Percentiles rank a stretch among this genome's conserved stretches.
These are phyloP conservation scores for Apis cerana DNA, from an alignment of 1,140 invertebrate species.

Conservation along the genomic window DNA sequence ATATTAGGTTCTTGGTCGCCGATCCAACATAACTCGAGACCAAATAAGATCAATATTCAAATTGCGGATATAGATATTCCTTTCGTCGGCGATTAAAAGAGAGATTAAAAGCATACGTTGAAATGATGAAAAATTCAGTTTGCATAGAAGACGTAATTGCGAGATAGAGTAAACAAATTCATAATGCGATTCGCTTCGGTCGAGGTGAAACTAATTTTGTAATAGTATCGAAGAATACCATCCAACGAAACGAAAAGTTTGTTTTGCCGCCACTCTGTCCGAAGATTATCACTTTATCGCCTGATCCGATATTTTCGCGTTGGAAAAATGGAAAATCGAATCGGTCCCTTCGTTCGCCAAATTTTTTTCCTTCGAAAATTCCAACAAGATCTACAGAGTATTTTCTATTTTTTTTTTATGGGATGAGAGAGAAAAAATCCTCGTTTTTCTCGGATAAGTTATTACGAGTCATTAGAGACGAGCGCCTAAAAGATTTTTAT, in stretches of 20 bases:
- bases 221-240: not conserved
- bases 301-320: not conserved
- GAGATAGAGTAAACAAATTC: not conserved
- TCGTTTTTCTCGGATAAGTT: not conserved
- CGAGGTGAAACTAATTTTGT: not conserved
- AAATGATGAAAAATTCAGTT: not conserved
- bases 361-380: too few species aligned
- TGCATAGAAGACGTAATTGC: not conserved
- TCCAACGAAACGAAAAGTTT: not conserved
- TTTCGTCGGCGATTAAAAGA: too few species aligned
- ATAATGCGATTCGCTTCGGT: not conserved
- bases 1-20: too few species aligned
- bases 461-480: not conserved
- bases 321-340: not conserved
- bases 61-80: too few species aligned
- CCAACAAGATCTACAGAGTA: too few species aligned
- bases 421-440: too few species aligned
- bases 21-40: too few species aligned
- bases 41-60: too few species aligned
- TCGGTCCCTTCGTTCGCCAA: too few species aligned
- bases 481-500: not conserved
- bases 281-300: too few species aligned
- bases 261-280: not conserved
- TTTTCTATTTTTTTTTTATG: not conserved
- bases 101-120: too few species aligned